These are phyloP conservation scores for Egretta garzetta DNA, from an alignment of 2,113 vertebrate genomes.

Conservation along the genomic window DNA sequence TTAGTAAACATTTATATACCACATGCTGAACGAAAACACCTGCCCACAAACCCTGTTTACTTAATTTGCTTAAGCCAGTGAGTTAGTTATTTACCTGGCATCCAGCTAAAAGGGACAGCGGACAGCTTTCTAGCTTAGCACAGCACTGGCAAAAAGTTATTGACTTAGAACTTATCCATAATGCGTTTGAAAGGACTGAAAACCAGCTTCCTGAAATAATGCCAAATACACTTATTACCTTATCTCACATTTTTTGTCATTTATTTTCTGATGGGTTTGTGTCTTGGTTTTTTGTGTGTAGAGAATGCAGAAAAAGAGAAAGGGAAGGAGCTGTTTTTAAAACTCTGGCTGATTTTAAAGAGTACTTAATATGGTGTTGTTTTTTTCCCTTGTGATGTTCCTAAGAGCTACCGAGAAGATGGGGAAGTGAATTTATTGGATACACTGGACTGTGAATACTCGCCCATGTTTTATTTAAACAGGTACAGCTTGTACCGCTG, in stretches of 20 bases:
- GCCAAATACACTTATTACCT: background rate
- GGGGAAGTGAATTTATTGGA: background rate
- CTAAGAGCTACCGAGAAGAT: background rate
- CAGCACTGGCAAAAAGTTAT: background rate
- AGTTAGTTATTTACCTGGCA: conserved; percentile 15
- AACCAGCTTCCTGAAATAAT: background rate
- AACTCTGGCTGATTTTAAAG: background rate
- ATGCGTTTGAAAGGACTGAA: background rate
- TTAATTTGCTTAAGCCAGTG: conserved; percentile 13
- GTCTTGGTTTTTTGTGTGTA: background rate
- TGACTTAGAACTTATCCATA: background rate
- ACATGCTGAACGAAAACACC: background rate
- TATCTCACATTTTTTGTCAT: background rate
- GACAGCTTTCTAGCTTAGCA: background rate
- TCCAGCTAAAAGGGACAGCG: background rate
- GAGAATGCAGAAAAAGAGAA: background rate
- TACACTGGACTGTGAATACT: background rate
- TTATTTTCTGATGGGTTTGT: background rate
- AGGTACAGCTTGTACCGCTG: background rate
- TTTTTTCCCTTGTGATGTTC: background rate
- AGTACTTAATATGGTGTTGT: fast-evolving
- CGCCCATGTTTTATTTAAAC: background rate
- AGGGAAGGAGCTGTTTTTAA: background rate
- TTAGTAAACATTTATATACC: conserved; percentile 8
- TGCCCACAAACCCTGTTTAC: background rate